Evolutionary conservation across 2,113 vertebrate species (phyloP), one percentile per base, ranked within the genome.

Genomic region (Craseonycteris thonglongyai): DNA sequence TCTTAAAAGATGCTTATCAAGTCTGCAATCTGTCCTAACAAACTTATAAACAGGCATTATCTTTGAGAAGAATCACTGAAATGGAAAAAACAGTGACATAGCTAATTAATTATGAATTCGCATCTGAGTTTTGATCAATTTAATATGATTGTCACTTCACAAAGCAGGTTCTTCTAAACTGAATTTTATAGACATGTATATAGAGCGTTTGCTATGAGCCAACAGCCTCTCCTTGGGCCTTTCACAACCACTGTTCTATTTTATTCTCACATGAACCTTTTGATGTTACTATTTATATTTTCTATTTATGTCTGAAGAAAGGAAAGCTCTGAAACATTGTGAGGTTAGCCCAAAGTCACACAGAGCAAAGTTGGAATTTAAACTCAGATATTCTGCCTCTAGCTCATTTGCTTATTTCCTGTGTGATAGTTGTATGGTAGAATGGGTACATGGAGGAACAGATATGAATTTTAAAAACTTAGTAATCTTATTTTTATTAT

Each of bases 1-100:
- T 86, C 40, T 90, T 82, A 69, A 94, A 68, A 79, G 75, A 79
- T 58, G 26, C 24, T 40, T 88, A 68, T 93, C n/a, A 91, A 85
- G 85, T 54, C 69, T 92, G 18, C 5, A 78, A 12, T 49, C 22
- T 35, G 86, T 90, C 75, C 66, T 69, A 63, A 47, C 33, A 82
- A 26, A 45, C 19, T 21, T 35, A 40, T 2, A 72, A 19, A 13
- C 89, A 47, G 15, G 24, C 58, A 40, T 2, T 78, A 56, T 68
- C 38, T 93, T 35, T 38, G 40, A 88, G 68, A 75, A 68, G 58
- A 71, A 82, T 74, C 79, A 74, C 18, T 81, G 26, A 11, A 61
- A 56, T 56, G 12, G 22, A 47, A 83, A 76, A 79, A 40, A 42
- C 5, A 6, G 22, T 22, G 13, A 30, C 5, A 49, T 7, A 49